Percentiles rank a stretch among this genome's conserved stretches.
phyloP scores from a whole-genome alignment of 1,140 invertebrate genomes.

The Rhagoletis pomonella region DNA sequence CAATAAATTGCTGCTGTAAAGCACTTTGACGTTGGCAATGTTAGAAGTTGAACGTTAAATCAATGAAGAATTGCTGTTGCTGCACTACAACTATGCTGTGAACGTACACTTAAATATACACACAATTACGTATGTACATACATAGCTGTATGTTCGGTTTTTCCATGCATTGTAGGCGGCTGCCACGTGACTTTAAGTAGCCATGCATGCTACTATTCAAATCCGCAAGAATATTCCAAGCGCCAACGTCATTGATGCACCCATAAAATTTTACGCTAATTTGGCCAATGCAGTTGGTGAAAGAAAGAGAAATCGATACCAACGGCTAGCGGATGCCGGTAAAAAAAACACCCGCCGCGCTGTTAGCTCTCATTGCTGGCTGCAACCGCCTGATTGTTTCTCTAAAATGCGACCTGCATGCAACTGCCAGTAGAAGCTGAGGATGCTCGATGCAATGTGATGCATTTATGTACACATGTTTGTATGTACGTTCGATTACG shows the following conservation, averaged over 20 bases:
- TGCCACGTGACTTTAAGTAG: background rate
- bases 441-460: background rate
- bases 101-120: background rate
- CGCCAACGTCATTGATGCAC: background rate
- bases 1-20: constrained; percentile 41
- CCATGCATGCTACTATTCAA: background rate
- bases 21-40: background rate
- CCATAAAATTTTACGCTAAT: background rate
- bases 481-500: background rate
- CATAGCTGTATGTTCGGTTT: background rate
- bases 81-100: background rate
- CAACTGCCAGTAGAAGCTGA: background rate
- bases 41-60: background rate
- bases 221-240: background rate
- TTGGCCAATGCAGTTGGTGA: background rate
- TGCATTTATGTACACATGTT: background rate
- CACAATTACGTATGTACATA: background rate
- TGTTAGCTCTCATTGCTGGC: background rate
- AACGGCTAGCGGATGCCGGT: background rate
- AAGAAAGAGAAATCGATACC: background rate
- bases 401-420: constrained; percentile 17
- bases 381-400: background rate
- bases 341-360: background rate
- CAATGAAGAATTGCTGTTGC: background rate
- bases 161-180: background rate